Evolutionary conservation across 2,888 invertebrate species (phyloP), one percentile per base, ranked within the genome.

Genomic region (Cistogaster globosa): DNA sequence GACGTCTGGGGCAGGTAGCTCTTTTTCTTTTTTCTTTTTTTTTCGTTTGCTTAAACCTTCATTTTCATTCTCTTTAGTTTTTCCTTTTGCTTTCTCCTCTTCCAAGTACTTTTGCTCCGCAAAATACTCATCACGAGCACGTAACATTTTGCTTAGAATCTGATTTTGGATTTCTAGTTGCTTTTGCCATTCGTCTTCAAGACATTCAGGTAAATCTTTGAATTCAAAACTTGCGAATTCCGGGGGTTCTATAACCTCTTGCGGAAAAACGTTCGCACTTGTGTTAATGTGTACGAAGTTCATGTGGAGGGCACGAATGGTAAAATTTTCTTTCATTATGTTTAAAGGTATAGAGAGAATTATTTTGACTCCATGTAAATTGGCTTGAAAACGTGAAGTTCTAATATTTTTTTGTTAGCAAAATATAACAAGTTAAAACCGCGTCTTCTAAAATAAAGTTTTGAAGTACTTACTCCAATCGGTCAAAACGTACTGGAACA

Each of bases 231-330:
- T 88, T 9, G 88, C 71, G 8, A 81, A 79, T 14, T 81, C 65
- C 0, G 32, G 16, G 0, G 67, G 20, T 14, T 62, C 48, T n/a
- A 88, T 55, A 0, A 87, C 12, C 3, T 87, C 77, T 18, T 53
- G 20, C n/a, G 86, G 87, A 3, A 38, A 89, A 57, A 88, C 89
- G 38, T 89, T 89, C 0, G 89, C 89, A 51, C 87, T 86, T 20
- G 89, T 88, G 63, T 91, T 89, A 1, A 89, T 85, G 26, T 88
- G 88, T 85, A 92, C 92, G 26, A 90, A 92, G 3, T 86, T 80
- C 0, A 87, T 87, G 67, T 90, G 91, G 3, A 91, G 51, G 9
- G 88, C 90, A 3, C 92, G 88, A 53, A 92, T 58, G 0, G 90
- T 88, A 18, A 91, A 87, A 38, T 90, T 89, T 53, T 90, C 88